These are phyloP conservation scores for Drosophila melanica DNA, from an alignment of 1,140 invertebrate genomes.

Conservation along the genomic window DNA sequence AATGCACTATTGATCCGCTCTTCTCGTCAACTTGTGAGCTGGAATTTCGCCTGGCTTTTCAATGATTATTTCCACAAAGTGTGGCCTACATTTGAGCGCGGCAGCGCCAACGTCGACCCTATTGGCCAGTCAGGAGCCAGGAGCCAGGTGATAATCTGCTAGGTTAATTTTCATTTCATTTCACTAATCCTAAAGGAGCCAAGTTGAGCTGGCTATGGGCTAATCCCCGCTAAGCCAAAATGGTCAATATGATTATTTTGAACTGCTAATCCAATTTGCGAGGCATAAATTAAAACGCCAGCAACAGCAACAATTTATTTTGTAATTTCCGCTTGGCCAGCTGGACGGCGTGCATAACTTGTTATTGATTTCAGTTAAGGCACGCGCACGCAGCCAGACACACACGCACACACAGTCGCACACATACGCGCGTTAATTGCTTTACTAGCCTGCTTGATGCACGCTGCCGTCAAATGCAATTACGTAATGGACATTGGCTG, in stretches of 20 bases:
- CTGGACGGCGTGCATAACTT: conserved; percentile 25
- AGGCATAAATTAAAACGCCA: conserved; percentile 68
- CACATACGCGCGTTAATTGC: conserved; percentile 61
- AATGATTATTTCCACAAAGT: conserved; percentile 58
- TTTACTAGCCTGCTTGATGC: conserved; percentile 74
- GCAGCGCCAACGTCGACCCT: not conserved
- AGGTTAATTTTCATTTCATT: conserved; percentile 53
- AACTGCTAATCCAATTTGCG: conserved; percentile 69
- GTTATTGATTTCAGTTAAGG: conserved; percentile 48
- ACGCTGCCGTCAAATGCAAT: conserved; percentile 65
- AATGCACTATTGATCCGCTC: conserved; percentile 8
- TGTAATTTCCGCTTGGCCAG: conserved; percentile 67
- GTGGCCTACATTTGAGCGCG: conserved; percentile 73
- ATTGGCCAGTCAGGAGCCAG: not conserved
- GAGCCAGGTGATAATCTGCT: conserved; percentile 34
- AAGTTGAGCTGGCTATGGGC: conserved; percentile 47
- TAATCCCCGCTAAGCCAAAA: conserved; percentile 77
- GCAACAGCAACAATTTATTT: conserved; percentile 50
- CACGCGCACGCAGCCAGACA: conserved; percentile 8
- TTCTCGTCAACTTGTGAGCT: conserved; percentile 14
- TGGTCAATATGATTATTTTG: conserved; percentile 53
- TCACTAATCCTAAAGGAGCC: conserved; percentile 15
- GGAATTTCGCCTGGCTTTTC: conserved; percentile 25
- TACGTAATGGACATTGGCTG: conserved; percentile 64
- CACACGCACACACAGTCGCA: not conserved